Base-by-base conservation (phyloP, 2,113 vertebrate species). In the Rhea americana region DNA sequence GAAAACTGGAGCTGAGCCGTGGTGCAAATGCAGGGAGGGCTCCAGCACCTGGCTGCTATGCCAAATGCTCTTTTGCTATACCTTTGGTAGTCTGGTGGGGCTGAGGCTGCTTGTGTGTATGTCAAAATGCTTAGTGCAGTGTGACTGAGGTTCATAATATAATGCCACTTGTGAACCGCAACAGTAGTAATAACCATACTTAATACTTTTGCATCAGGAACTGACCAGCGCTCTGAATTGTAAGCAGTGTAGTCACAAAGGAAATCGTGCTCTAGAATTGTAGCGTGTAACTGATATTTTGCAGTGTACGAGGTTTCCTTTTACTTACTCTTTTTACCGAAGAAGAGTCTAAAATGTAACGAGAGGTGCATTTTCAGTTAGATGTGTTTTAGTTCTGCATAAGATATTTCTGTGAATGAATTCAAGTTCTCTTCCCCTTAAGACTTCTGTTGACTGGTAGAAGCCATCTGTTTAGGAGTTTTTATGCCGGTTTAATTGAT, bases 401-500 rank as follows among this genome's bases (percentile, higher is more conserved):
- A 56, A 94, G 85, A 77, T 63, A 68, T 87, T 96, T 94, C 92
- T 66, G 68, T 94, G 90, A 96, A 94, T 85, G 79, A 48, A 43
- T 61, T 30, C n/a, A 73, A 91, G 70, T 93, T 94, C n/a, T 96
- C 74, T 81, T 93, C 75, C 90, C 92, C 83, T 77, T 71, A 94
- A 95, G 92, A 92, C 67, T 91, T 87, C 68, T 63, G 58, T 59
- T 85, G 87, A 91, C 89, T 95, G 94, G 85, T 87, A 95, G 91
- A 96, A 96, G 78, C 91, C 91, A 95, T 97, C 95, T 97, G 92
- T 93, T 95, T 97, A 85, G 79, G 94, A 94, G 81, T 62, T 97
- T 97, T 96, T 94, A 90, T 93, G 81, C 76, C 85, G 85, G 55
- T 96, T 98, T 96, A 97, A 96, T 89, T 97, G 94, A 96, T 97